Evolutionary conservation across 2,113 vertebrate species (phyloP).

Genomic region (Cinclus mexicanus): DNA sequence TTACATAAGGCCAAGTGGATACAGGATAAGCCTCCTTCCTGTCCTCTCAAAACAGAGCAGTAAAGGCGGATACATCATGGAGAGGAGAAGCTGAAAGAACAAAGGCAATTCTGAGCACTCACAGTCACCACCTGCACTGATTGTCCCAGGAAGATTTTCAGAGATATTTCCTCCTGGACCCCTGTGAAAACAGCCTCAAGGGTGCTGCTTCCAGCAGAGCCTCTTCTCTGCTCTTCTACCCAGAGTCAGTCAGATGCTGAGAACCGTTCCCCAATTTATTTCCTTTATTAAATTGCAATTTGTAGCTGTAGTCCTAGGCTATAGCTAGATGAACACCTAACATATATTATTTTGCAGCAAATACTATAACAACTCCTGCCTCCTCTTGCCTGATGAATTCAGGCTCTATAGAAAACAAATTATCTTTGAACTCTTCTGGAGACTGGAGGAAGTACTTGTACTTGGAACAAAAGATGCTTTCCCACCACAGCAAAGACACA

Average conservation of each 20-base stretch:
- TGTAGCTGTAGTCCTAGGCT: neutral
- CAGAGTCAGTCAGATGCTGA: neutral
- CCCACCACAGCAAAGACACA: neutral
- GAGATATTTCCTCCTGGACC: neutral
- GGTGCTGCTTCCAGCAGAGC: neutral
- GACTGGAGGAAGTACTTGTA: neutral
- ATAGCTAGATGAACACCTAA: neutral
- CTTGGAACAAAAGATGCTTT: neutral
- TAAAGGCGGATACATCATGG: neutral
- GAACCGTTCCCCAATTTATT: neutral
- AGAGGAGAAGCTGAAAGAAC: neutral
- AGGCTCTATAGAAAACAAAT: neutral
- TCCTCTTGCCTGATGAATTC: neutral
- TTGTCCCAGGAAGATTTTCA: neutral
- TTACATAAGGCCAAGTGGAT: neutral
- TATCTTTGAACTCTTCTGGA: neutral
- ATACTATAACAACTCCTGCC: neutral
- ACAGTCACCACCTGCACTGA: neutral
- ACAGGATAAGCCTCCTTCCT: neutral
- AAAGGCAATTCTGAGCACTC: neutral
- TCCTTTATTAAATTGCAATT: neutral
- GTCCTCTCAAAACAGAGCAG: neutral
- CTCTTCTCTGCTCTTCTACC: neutral
- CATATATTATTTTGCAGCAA: neutral
- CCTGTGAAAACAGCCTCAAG: neutral